Percentiles rank a stretch among this genome's conserved stretches.
phyloP scores from a whole-genome alignment of 2,797 vertebrate genomes.

The Sphenopsis melanotis region DNA sequence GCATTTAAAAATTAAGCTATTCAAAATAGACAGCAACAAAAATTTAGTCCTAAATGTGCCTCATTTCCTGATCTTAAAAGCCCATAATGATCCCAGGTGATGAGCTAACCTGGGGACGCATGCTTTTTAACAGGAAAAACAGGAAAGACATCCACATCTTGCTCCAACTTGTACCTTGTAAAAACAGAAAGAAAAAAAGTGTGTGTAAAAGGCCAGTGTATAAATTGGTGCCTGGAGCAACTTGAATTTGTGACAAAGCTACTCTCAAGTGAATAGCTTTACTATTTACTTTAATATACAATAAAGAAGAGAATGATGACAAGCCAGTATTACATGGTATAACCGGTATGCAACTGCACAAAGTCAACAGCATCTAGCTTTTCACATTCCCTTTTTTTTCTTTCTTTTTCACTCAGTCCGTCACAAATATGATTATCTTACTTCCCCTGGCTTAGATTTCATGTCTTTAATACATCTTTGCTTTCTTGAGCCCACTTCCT shows the following conservation, averaged over 20 bases:
- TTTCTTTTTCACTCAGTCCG: background rate
- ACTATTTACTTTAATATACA: slow-evolving; percentile 73
- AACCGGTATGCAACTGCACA: slow-evolving; percentile 51
- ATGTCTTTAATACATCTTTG: slow-evolving; percentile 20
- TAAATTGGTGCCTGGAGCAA: slow-evolving; percentile 55
- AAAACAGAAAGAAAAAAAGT: slow-evolving; percentile 10
- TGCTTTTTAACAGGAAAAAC: slow-evolving; percentile 47
- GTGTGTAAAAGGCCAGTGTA: slow-evolving; percentile 29
- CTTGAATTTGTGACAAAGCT: slow-evolving; percentile 50
- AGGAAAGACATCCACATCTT: slow-evolving; percentile 22
- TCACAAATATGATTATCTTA: slow-evolving; percentile 7
- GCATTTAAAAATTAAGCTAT: slow-evolving; percentile 20
- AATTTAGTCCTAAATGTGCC: background rate
- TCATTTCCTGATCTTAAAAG: slow-evolving; percentile 30
- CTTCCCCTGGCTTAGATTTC: slow-evolving; percentile 22
- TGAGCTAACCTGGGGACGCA: slow-evolving; percentile 13
- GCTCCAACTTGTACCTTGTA: slow-evolving; percentile 42
- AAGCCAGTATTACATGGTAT: slow-evolving; percentile 62
- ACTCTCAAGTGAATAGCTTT: slow-evolving; percentile 41
- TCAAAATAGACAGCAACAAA: background rate
- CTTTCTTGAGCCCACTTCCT: background rate
- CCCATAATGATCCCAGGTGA: slow-evolving; percentile 3
- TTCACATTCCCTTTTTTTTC: background rate
- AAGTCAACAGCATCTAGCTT: slow-evolving; percentile 33
- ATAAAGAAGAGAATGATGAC: slow-evolving; percentile 66